Evolutionary conservation across 1,140 invertebrate genomes (phyloP).

Genomic region (Phocides pigmalion): DNA sequence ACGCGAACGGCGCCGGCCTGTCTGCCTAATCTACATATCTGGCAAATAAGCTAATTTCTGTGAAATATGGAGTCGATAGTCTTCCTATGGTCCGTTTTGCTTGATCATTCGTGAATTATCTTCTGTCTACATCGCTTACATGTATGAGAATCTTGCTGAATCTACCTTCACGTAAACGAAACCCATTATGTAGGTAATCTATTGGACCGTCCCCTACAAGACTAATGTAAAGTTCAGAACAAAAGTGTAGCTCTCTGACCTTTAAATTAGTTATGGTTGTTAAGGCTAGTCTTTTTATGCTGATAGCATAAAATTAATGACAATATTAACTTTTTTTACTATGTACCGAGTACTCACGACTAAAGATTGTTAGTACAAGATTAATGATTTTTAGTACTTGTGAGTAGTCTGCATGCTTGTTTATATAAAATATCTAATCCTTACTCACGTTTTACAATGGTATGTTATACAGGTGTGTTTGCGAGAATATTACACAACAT

Average conservation of each 20-base stretch:
- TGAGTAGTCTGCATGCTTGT: too few relatives aligned
- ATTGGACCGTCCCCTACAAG: conserved; percentile 1
- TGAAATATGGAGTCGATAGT: conserved; percentile 66
- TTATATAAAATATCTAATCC: too few relatives aligned
- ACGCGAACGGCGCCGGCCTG: conserved; percentile 58
- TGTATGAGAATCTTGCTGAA: conserved; percentile 7
- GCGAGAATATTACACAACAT: too few relatives aligned
- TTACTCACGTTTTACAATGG: too few relatives aligned
- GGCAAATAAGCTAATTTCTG: conserved; percentile 74
- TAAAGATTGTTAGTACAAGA: too few relatives aligned
- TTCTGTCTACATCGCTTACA: conserved; percentile 36
- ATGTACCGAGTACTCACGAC: too few relatives aligned
- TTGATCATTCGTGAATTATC: conserved; percentile 56
- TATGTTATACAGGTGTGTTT: too few relatives aligned
- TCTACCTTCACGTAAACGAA: not conserved
- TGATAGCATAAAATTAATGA: not conserved
- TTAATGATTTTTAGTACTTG: too few relatives aligned
- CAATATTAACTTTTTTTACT: too few relatives aligned
- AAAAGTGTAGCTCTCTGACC: too few relatives aligned
- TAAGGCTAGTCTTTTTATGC: not conserved
- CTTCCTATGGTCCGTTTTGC: conserved; percentile 54
- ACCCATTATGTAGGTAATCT: not conserved
- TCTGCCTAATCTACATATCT: conserved; percentile 73
- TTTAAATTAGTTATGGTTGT: not conserved
- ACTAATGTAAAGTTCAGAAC: not conserved